Percentiles rank a stretch among this genome's conserved stretches.
phyloP scores from a whole-genome alignment of 2,797 vertebrate species.

The Rhadinocentrus ornatus region DNA sequence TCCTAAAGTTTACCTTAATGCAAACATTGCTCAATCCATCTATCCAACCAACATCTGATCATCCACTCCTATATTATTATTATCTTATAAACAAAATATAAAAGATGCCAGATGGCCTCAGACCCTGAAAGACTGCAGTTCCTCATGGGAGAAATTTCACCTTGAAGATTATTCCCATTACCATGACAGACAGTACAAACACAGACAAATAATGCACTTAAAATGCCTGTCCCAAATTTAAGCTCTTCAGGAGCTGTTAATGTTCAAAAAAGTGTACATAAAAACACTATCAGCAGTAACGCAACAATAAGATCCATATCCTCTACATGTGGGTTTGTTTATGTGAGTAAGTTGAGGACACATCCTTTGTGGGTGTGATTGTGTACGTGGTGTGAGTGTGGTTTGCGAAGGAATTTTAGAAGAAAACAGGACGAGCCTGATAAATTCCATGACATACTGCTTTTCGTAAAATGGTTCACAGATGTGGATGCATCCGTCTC shows the following conservation, averaged over 20 bases:
- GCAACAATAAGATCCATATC: slow-evolving; percentile 6
- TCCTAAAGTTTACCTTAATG: slow-evolving; percentile 32
- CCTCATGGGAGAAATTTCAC: neutral
- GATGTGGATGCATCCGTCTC: slow-evolving; percentile 77
- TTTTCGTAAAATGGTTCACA: slow-evolving; percentile 83
- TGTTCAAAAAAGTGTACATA: slow-evolving; percentile 22
- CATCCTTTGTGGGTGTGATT: slow-evolving; percentile 32
- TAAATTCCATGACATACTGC: slow-evolving; percentile 78
- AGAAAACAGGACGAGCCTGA: slow-evolving; percentile 48
- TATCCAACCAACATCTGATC: neutral
- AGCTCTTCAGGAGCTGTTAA: slow-evolving; percentile 11
- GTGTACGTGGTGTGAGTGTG: slow-evolving; percentile 19
- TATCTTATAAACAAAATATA: neutral
- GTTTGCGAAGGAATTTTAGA: slow-evolving; percentile 17
- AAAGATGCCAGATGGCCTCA: neutral
- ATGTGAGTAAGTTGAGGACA: slow-evolving; percentile 10
- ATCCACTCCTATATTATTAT: neutral
- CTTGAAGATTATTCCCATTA: neutral
- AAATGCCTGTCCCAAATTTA: neutral
- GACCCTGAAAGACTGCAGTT: neutral
- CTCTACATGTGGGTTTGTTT: slow-evolving; percentile 17
- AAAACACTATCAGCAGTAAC: slow-evolving; percentile 16
- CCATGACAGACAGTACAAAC: neutral
- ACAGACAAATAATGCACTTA: neutral
- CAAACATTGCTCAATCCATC: slow-evolving; percentile 4